Evolutionary conservation across 1,140 invertebrate genomes (phyloP).

Genomic region (Colletes gigas): DNA sequence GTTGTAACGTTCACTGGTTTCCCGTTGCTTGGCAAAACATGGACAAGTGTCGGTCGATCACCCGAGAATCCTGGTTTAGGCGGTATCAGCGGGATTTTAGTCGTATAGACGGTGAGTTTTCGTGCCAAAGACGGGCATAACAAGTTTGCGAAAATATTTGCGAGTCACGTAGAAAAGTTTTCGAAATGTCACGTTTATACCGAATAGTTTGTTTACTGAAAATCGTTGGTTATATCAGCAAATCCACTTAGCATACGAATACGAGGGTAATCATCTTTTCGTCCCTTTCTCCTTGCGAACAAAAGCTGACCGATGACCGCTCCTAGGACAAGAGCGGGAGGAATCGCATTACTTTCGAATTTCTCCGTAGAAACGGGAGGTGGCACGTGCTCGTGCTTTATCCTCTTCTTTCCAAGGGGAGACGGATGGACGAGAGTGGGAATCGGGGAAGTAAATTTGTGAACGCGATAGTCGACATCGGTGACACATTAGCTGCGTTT

Average conservation of each 20-base stretch:
- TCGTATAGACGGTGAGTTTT: no score
- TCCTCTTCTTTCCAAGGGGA: slow-evolving; percentile 22
- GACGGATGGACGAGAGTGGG: slow-evolving; percentile 23
- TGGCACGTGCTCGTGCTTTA: slow-evolving; percentile 62
- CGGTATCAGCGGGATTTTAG: no score
- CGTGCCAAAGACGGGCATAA: no score
- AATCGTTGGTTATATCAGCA: slow-evolving; percentile 15
- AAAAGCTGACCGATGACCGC: slow-evolving; percentile 47
- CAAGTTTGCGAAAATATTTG: slow-evolving; percentile 1
- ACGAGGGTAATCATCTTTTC: slow-evolving; percentile 8
- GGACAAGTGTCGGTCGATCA: neutral
- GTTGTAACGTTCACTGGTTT: neutral
- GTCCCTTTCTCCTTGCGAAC: slow-evolving; percentile 3
- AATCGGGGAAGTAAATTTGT: slow-evolving; percentile 72
- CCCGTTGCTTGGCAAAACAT: no score
- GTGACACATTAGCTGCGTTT: slow-evolving; percentile 73
- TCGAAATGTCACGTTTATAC: neutral
- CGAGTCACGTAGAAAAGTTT: neutral
- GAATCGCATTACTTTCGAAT: slow-evolving; percentile 67
- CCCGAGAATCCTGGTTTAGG: no score
- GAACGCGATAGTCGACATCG: slow-evolving; percentile 68
- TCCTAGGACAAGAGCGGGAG: slow-evolving; percentile 8
- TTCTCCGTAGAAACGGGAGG: slow-evolving; percentile 47
- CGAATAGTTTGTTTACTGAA: slow-evolving; percentile 39
- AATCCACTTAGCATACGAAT: slow-evolving; percentile 64